Conservation (phyloP, 2,888 invertebrate species). For the Spisula subtruncata region DNA sequence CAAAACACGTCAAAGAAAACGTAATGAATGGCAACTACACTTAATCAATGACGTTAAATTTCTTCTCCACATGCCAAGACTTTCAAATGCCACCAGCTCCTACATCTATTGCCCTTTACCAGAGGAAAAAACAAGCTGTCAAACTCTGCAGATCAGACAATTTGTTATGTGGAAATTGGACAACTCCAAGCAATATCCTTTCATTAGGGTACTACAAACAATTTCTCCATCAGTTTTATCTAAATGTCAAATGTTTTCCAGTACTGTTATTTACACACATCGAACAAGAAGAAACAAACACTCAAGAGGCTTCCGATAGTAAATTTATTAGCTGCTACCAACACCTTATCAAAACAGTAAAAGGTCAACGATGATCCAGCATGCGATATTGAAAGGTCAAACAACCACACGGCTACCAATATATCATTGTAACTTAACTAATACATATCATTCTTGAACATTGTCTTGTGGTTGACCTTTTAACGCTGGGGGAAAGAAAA, state of each 20-base stretch:
- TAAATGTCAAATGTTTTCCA: slow-evolving; percentile 42
- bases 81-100: not conserved
- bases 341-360: slow-evolving; percentile 30
- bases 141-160: slow-evolving; percentile 24
- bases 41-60: slow-evolving; percentile 6
- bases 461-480: slow-evolving; percentile 19
- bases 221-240: slow-evolving; percentile 1
- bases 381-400: slow-evolving; percentile 37
- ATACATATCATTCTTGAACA: not conserved
- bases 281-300: not conserved
- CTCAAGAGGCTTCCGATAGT: slow-evolving; percentile 33
- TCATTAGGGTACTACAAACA: slow-evolving; percentile 39
- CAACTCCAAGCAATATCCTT: slow-evolving; percentile 28
- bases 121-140: slow-evolving; percentile 25
- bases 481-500: not conserved
- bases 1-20: slow-evolving; percentile 10
- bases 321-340: not conserved
- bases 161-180: slow-evolving; percentile 48
- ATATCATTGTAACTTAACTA: slow-evolving; percentile 17
- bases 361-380: slow-evolving; percentile 41
- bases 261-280: slow-evolving; percentile 29
- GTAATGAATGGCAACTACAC: not conserved
- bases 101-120: not conserved
- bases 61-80: slow-evolving; percentile 8
- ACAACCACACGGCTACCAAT: not conserved